phyloP scores from a whole-genome alignment of 2,797 vertebrate species.

The Sarcoramphus papa region DNA sequence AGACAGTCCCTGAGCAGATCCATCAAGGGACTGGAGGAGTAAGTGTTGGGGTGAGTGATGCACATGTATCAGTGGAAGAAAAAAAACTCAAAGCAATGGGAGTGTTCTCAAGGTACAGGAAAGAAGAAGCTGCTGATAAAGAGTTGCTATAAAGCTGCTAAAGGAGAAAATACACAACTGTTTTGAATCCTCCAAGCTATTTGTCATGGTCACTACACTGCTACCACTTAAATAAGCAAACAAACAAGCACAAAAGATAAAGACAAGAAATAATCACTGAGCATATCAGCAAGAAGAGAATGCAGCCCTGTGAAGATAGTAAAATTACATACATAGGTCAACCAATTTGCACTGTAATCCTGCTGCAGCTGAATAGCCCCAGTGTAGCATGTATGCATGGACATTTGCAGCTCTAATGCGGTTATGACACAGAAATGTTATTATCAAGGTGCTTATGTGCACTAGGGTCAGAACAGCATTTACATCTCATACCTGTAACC shows the following conservation, averaged over 20 bases:
- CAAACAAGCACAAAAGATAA: conserved; percentile 38
- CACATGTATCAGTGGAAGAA: background rate
- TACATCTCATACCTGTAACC: background rate
- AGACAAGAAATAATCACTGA: conserved; percentile 39
- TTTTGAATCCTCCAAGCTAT: conserved; percentile 5
- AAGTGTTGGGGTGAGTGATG: background rate
- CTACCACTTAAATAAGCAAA: conserved; percentile 59
- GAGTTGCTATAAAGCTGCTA: background rate
- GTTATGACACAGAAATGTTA: background rate
- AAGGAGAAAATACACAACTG: background rate
- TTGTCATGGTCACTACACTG: conserved; percentile 43
- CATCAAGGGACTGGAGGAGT: background rate
- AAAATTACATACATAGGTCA: conserved; percentile 29
- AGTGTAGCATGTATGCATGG: background rate
- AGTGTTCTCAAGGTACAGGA: background rate
- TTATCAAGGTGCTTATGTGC: background rate
- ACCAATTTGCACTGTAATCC: conserved; percentile 37
- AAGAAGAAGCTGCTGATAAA: background rate
- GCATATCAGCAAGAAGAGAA: background rate
- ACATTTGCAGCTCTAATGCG: background rate
- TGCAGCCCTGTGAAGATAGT: conserved; percentile 18
- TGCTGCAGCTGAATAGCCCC: background rate
- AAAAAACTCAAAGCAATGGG: background rate
- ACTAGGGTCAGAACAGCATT: background rate
- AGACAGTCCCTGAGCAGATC: background rate